Conservation (phyloP, 2,888 invertebrate species). For the Gasteruption jaculator region DNA sequence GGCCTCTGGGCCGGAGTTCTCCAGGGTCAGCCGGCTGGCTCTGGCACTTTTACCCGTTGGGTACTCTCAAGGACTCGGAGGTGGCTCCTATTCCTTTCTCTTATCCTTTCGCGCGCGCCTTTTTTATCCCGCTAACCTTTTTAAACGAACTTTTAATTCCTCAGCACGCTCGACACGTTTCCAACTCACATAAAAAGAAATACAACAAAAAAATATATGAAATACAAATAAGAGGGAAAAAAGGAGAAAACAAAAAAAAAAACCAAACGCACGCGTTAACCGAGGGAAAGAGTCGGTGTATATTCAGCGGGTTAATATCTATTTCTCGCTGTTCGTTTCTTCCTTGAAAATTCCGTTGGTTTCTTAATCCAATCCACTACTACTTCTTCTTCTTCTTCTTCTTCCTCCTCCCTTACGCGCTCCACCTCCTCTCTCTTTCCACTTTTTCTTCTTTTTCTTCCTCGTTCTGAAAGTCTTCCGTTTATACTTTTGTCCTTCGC, state of each 20-base stretch:
- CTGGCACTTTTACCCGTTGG: constrained; percentile 48
- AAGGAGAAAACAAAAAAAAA: constrained; percentile 5
- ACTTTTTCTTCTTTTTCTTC: constrained; percentile 19
- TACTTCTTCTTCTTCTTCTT: constrained; percentile 2
- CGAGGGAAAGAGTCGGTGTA: too few relatives aligned
- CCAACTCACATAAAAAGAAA: too few relatives aligned
- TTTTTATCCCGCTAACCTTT: constrained; percentile 47
- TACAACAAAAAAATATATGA: too few relatives aligned
- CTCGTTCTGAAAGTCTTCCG: too few relatives aligned
- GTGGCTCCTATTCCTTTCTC: constrained; percentile 50
- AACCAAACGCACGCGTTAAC: constrained; percentile 21
- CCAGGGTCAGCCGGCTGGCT: constrained; percentile 51
- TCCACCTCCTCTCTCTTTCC: constrained; percentile 12
- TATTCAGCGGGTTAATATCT: too few relatives aligned
- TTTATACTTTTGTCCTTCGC: constrained; percentile 21
- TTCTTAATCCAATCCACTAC: constrained; percentile 17
- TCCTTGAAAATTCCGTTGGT: too few relatives aligned
- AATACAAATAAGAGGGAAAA: constrained; percentile 8
- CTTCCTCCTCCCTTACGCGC: constrained; percentile 8
- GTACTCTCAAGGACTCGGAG: constrained; percentile 49
- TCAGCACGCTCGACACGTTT: constrained; percentile 8
- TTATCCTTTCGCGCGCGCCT: constrained; percentile 49
- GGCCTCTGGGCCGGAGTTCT: constrained; percentile 28
- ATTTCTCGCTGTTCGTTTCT: constrained; percentile 28
- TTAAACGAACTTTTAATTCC: constrained; percentile 45